Evolutionary conservation across 2,888 invertebrate genomes (phyloP), one percentile per base, ranked within the genome.

Genomic region (Nymphalis urticae): DNA sequence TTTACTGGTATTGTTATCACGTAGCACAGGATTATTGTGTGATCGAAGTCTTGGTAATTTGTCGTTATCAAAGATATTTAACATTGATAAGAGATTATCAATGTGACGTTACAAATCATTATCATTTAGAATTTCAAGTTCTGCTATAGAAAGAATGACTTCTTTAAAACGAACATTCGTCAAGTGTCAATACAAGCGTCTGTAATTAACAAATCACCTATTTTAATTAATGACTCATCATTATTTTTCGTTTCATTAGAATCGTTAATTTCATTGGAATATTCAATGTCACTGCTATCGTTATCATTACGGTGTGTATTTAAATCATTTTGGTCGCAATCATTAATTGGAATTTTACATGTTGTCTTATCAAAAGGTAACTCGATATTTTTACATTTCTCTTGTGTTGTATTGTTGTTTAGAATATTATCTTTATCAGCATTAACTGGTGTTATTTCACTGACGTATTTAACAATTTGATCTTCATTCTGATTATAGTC

Each of bases 151-250:
- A 53, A 48, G 67, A 64, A 56, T 68, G 60, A 54, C 62, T 59
- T 54, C 16, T 24, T 53, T 50, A 59, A 66, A n/a, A 56, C 60
- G 1, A 64, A 8, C 36, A 16, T 17, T 27, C 54, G 65, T 69
- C 69, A 71, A 64, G 71, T 71, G 13, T 69, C 66, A 10, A 68
- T 32, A 7, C 32, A 59, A 24, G 13, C 21, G n/a, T 69, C 56
- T 51, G 21, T 64, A 48, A 56, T 62, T 13, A 56, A 32, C 48
- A 61, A 51, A 48, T 58, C 62, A 17, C 8, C 32, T 16, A 17
- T 47, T 48, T 60, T 60, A 17, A 47, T 48, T 17, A 48, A 56
- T 4, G 32, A 56, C 32, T n/a, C n/a, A n/a, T 56, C 56, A 56
- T 56, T 56, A 56, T 6, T 27, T 53, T 10, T 56, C 8, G 32